phyloP scores from a whole-genome alignment of 2,888 invertebrate species.

The Sepioteuthis lessoniana region DNA sequence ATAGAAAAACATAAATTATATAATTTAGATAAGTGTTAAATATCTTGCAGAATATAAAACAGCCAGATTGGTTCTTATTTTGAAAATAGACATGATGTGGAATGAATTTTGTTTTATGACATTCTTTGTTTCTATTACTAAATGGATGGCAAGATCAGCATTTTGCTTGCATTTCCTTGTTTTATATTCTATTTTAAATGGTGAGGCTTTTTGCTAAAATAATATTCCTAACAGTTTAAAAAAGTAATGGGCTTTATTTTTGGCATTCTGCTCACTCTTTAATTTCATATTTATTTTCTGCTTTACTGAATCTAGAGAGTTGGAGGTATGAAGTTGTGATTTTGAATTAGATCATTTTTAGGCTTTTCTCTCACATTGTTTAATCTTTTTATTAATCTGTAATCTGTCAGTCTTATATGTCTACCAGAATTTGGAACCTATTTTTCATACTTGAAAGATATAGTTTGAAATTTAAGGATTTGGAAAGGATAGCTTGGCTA shows the following conservation, averaged over 20 bases:
- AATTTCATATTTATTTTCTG: background rate
- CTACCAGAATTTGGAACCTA: background rate
- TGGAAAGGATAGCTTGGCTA: too few relatives aligned
- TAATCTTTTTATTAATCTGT: background rate
- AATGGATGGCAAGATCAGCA: too few relatives aligned
- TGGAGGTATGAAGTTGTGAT: background rate
- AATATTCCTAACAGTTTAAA: background rate
- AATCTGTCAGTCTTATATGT: too few relatives aligned
- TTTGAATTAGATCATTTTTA: background rate
- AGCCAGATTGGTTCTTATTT: too few relatives aligned
- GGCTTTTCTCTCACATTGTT: background rate
- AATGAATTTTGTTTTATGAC: background rate
- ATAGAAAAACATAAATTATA: too few relatives aligned
- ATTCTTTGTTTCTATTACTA: background rate
- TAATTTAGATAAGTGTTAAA: too few relatives aligned
- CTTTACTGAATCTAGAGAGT: background rate
- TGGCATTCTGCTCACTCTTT: background rate
- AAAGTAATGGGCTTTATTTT: background rate
- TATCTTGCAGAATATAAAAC: too few relatives aligned
- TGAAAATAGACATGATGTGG: too few relatives aligned
- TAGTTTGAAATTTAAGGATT: too few relatives aligned
- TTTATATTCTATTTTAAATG: background rate
- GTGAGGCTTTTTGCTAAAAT: background rate
- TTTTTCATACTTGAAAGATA: background rate
- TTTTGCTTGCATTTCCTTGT: background rate